Evolutionary conservation across 2,888 invertebrate species (phyloP).

Genomic region (Macrophya annulata): DNA sequence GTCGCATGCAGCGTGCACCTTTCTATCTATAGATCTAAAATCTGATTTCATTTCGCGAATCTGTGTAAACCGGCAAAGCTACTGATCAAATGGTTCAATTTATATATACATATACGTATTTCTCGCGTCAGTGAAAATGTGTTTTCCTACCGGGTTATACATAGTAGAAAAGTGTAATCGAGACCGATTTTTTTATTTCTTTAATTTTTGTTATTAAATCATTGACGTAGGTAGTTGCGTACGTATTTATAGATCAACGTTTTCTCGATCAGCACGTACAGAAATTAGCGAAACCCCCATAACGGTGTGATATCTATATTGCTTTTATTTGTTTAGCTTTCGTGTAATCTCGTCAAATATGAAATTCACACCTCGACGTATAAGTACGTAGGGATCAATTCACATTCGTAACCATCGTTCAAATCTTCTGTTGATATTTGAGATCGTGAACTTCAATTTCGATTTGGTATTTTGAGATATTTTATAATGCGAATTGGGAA

Average conservation of each 20-base stretch:
- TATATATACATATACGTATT: not conserved
- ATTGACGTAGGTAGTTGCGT: not conserved
- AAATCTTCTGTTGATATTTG: not conserved
- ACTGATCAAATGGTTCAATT: not conserved
- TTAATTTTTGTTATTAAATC: not conserved
- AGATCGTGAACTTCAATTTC: not conserved
- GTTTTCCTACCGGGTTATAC: not conserved
- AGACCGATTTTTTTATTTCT: not conserved
- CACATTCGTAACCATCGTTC: not conserved
- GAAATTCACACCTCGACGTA: constrained; percentile 1
- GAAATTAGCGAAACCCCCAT: not conserved
- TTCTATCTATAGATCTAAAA: not conserved
- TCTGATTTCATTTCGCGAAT: not conserved
- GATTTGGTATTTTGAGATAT: not conserved
- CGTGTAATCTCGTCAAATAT: not conserved
- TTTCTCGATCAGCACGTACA: not conserved
- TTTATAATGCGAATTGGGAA: not conserved
- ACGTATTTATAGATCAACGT: not conserved
- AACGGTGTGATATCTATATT: not conserved
- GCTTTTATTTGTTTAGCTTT: constrained; percentile 17
- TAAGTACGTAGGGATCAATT: constrained; percentile 3
- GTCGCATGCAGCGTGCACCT: not conserved
- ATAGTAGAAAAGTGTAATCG: not conserved
- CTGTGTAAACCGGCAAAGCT: not conserved
- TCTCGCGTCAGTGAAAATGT: not conserved